Evolutionary conservation across 2,888 invertebrate species (phyloP), one percentile per base, ranked within the genome.

Genomic region (Hedychridium roseum): DNA sequence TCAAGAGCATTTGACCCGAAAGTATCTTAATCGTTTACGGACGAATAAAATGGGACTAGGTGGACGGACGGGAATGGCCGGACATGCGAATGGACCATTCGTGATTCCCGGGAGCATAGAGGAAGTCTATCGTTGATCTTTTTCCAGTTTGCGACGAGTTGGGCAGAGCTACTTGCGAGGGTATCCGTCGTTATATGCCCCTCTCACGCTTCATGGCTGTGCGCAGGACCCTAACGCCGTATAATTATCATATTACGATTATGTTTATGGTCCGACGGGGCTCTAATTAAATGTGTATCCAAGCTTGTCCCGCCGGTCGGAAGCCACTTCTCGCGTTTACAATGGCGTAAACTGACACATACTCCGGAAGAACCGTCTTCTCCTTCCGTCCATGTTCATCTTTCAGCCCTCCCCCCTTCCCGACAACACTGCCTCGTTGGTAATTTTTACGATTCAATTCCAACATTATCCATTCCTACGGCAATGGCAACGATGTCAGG

Each of bases 201-300:
- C 9, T 34, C 32, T 41, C 35, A 27, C 37, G 34, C 43, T 57
- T 50, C 39, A 55, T 32, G 50, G 43, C 44, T 53, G 45, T 36
- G 38, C 30, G 27, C 45, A 43, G 36, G 40, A 37, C 34, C 39
- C 44, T 47, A 42, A 46, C 49, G 52, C 50, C 43, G 57, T 65
- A 59, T 60, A 68, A 72, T 71, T 70, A 72, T 68, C 68, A 61
- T 68, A 72, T 68, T 71, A 68, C 66, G 63, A 71, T 71, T 71
- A 70, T 57, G 53, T 65, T 72, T 66, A 68, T 56, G 62, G 51
- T 54, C 56, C 46, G 46, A 49, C 56, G 37, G 57, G 63, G 47
- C 54, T 65, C 57, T 61, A 70, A 71, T 71, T 70, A 68, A 71
- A 67, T 59, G 55, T 50, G 46, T 57, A 67, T 50, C 46, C 50